Conservation (phyloP, 2,113 vertebrate species). For the Prolemur simus region DNA sequence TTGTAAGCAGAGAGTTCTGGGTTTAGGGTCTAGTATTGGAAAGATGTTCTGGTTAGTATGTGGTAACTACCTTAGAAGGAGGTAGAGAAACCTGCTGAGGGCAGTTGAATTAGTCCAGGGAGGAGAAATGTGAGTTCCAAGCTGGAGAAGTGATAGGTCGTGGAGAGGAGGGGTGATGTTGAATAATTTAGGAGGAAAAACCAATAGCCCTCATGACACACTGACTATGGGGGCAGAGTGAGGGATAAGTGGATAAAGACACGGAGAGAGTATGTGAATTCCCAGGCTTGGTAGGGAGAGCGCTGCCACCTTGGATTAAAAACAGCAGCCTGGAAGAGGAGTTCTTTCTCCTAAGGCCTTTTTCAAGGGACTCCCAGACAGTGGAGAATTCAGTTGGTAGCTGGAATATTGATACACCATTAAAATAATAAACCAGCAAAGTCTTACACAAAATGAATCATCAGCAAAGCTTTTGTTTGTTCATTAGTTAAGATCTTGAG, state of each 20-base stretch:
- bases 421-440: background rate
- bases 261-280: background rate
- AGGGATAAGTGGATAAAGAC: too few relatives aligned
- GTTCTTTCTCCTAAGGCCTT: background rate
- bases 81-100: background rate
- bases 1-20: background rate
- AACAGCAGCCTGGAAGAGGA: background rate
- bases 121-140: background rate
- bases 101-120: rapidly evolving
- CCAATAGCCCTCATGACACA: rapidly evolving
- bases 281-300: background rate
- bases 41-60: background rate
- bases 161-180: background rate
- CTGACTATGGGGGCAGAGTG: background rate
- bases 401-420: background rate
- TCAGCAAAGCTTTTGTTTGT: background rate
- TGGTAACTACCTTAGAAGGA: background rate
- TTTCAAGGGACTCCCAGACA: background rate
- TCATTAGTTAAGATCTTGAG: background rate
- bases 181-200: background rate
- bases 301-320: background rate
- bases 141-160: background rate
- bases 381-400: background rate
- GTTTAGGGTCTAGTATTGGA: too few relatives aligned
- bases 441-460: background rate